Conservation (phyloP, 1,140 invertebrate genomes). For the Parasteatoda tepidariorum region DNA sequence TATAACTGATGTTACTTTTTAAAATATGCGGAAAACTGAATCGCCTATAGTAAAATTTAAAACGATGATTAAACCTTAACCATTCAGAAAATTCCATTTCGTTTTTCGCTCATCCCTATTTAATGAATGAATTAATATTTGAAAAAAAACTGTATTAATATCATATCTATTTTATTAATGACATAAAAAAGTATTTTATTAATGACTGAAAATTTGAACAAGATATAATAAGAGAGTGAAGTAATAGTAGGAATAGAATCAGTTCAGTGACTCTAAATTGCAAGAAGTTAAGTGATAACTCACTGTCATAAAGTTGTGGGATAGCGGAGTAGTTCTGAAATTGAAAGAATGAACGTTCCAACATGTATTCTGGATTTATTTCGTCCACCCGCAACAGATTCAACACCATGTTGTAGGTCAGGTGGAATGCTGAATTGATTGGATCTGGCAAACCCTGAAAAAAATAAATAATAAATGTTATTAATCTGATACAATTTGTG, state of each 20-base stretch:
- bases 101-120: too few relatives aligned
- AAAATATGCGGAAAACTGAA: too few relatives aligned
- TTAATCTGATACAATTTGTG: background rate
- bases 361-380: constrained; percentile 99
- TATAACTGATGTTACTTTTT: too few relatives aligned
- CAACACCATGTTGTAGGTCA: constrained; percentile 99
- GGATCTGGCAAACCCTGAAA: constrained; percentile 87
- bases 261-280: background rate
- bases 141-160: too few relatives aligned
- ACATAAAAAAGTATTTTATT: too few relatives aligned
- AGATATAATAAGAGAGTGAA: too few relatives aligned
- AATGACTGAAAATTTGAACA: too few relatives aligned
- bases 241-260: background rate
- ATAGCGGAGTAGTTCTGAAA: constrained; percentile 98
- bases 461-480: background rate
- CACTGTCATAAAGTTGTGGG: constrained; percentile 83
- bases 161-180: too few relatives aligned
- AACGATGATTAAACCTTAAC: too few relatives aligned
- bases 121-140: too few relatives aligned
- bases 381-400: constrained; percentile 97
- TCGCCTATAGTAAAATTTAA: too few relatives aligned
- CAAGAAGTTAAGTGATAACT: background rate
- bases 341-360: constrained; percentile 98
- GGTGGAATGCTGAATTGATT: constrained; percentile 98
- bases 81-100: too few relatives aligned